Percentiles rank a stretch among this genome's conserved stretches.
These are phyloP conservation scores for Acrocephalus kingi DNA, from an alignment of 2,113 vertebrate genomes.

Conservation along the genomic window DNA sequence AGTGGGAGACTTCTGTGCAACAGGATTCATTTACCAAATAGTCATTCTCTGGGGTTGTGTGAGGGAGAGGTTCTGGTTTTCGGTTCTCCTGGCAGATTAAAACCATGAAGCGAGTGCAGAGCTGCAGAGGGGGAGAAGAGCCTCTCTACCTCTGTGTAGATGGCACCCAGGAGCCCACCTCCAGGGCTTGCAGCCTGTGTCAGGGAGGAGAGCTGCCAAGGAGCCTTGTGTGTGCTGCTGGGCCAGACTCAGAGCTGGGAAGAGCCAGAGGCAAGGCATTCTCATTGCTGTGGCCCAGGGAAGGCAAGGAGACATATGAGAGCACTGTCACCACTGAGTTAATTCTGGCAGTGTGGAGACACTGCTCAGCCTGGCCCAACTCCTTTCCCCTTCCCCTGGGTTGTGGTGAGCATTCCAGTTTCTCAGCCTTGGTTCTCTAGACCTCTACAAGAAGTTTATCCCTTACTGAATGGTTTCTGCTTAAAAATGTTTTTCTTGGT, in stretches of 20 bases:
- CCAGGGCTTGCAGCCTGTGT: accelerated
- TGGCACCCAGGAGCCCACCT: neutral
- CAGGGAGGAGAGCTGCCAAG: neutral
- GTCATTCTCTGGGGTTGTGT: neutral
- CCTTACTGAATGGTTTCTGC: neutral
- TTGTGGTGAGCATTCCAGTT: neutral
- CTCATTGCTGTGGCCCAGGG: neutral
- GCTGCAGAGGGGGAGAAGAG: neutral
- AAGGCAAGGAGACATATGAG: neutral
- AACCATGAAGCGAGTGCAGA: neutral
- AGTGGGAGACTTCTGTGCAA: neutral
- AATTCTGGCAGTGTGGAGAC: neutral
- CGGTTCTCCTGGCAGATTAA: neutral
- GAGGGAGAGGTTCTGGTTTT: neutral
- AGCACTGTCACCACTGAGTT: neutral
- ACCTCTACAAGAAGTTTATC: neutral
- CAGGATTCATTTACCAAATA: neutral
- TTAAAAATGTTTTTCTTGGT: slow-evolving; percentile 31
- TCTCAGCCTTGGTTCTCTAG: neutral
- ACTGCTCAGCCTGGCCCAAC: neutral
- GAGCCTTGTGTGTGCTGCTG: neutral
- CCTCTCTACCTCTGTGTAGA: neutral
- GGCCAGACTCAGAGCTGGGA: neutral
- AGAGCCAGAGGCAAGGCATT: neutral
- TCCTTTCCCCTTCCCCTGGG: neutral